Percentiles rank a stretch among this genome's conserved stretches.
Evolutionary conservation across 2,888 invertebrate species (phyloP).

Genomic region (Netelia fuscicornis): DNA sequence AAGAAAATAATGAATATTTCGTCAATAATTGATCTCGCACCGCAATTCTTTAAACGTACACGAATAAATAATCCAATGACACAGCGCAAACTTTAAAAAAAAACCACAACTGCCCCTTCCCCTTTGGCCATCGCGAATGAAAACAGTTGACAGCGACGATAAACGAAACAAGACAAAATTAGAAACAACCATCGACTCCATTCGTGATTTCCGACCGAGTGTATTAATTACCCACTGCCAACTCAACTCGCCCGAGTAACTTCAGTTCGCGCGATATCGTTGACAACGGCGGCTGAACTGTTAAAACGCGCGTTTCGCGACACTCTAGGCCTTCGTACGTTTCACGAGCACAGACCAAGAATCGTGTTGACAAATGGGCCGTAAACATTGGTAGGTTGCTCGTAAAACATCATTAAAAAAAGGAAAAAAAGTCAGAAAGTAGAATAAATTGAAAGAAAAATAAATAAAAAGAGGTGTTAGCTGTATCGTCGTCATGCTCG

Average conservation of each 20-base stretch:
- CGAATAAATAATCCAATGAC: too few species aligned
- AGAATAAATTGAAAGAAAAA: neutral
- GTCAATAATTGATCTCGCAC: too few species aligned
- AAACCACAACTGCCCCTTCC: neutral
- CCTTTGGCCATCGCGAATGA: neutral
- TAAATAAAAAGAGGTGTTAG: constrained; percentile 17
- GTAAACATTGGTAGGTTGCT: neutral
- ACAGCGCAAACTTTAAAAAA: neutral
- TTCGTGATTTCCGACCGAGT: neutral
- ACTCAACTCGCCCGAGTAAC: neutral
- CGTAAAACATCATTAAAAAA: neutral
- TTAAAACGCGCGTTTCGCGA: neutral
- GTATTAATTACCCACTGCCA: neutral
- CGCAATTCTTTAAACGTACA: too few species aligned
- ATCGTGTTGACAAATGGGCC: neutral
- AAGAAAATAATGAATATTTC: too few species aligned
- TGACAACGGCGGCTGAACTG: neutral
- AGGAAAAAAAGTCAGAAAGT: neutral
- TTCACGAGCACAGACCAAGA: neutral
- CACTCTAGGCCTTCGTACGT: neutral
- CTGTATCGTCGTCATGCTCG: constrained; percentile 39
- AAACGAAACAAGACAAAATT: neutral
- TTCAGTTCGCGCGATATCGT: neutral
- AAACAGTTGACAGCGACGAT: neutral
- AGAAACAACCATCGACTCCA: neutral